These are phyloP conservation scores for Hirtodrosophila confusa DNA, from an alignment of 2,888 invertebrate genomes.

Conservation along the genomic window DNA sequence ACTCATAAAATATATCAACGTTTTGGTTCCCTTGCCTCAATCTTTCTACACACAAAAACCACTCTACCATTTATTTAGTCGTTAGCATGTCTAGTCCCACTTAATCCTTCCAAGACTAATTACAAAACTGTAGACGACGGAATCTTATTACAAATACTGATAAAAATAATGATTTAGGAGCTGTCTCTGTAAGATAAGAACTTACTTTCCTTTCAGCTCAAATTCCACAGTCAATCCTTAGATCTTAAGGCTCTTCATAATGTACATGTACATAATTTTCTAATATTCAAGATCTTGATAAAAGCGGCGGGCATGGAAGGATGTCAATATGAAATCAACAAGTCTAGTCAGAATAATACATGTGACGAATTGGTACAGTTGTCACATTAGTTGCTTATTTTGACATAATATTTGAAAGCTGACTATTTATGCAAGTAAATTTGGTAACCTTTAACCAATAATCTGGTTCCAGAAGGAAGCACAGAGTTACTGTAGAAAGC, in stretches of 20 bases:
- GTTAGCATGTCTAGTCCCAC: conserved; percentile 36
- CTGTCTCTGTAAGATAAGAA: conserved; percentile 21
- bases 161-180: conserved; percentile 34
- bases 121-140: conserved; percentile 29
- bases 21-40: conserved; percentile 11
- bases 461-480: too few species aligned
- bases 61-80: conserved; percentile 24
- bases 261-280: conserved; percentile 11
- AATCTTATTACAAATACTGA: conserved; percentile 34
- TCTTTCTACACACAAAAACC: conserved; percentile 10
- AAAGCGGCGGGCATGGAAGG: conserved; percentile 10
- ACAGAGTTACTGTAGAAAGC: too few species aligned
- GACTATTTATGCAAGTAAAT: too few species aligned
- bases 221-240: conserved; percentile 3
- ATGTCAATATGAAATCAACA: conserved; percentile 41
- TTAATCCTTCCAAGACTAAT: conserved; percentile 45
- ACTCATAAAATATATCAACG: conserved; percentile 31
- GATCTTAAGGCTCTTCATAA: conserved; percentile 10
- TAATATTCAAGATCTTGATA: conserved; percentile 29
- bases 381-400: not conserved
- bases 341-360: conserved; percentile 6
- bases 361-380: conserved; percentile 25
- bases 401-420: too few species aligned
- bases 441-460: too few species aligned
- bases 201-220: conserved; percentile 29